Percentiles rank a stretch among this genome's conserved stretches.
Evolutionary conservation across 2,888 invertebrate genomes (phyloP).

Genomic region (Euclidia mi): DNA sequence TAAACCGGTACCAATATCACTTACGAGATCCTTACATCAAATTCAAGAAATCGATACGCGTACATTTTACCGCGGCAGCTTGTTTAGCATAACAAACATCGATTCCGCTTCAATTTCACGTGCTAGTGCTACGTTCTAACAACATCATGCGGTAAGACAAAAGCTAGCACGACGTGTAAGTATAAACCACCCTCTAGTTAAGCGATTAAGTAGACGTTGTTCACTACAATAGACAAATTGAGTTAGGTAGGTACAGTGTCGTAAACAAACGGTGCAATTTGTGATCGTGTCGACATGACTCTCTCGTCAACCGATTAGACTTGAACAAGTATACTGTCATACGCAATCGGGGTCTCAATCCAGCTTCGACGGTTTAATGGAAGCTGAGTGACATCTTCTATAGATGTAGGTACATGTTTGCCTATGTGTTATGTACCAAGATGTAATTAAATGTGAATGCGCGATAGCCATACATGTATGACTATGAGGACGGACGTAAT

Average conservation of each 20-base stretch:
- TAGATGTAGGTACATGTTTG: slow-evolving; percentile 11
- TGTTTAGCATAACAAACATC: slow-evolving; percentile 1
- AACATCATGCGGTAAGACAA: slow-evolving; percentile 21
- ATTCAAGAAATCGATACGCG: no score
- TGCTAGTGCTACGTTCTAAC: not conserved
- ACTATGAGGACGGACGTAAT: slow-evolving; percentile 44
- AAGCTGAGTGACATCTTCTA: slow-evolving; percentile 53
- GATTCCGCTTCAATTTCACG: slow-evolving; percentile 6
- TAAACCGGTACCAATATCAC: no score
- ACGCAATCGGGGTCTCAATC: slow-evolving; percentile 61
- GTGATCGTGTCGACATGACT: slow-evolving; percentile 66
- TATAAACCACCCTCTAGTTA: slow-evolving; percentile 31
- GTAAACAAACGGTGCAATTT: slow-evolving; percentile 76
- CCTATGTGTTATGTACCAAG: slow-evolving; percentile 31
- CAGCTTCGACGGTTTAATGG: slow-evolving; percentile 63
- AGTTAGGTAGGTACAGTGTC: slow-evolving; percentile 67
- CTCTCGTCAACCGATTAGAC: slow-evolving; percentile 69
- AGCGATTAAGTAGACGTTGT: slow-evolving; percentile 59
- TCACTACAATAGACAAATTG: slow-evolving; percentile 66
- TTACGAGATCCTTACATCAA: no score
- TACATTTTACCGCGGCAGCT: not conserved
- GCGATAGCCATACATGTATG: slow-evolving; percentile 19
- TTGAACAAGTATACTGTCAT: slow-evolving; percentile 67
- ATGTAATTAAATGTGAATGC: slow-evolving; percentile 55
- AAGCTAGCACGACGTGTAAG: slow-evolving; percentile 15